Evolutionary conservation across 2,113 vertebrate species (phyloP), one percentile per base, ranked within the genome.

Genomic region (Tragelaphus scriptus): DNA sequence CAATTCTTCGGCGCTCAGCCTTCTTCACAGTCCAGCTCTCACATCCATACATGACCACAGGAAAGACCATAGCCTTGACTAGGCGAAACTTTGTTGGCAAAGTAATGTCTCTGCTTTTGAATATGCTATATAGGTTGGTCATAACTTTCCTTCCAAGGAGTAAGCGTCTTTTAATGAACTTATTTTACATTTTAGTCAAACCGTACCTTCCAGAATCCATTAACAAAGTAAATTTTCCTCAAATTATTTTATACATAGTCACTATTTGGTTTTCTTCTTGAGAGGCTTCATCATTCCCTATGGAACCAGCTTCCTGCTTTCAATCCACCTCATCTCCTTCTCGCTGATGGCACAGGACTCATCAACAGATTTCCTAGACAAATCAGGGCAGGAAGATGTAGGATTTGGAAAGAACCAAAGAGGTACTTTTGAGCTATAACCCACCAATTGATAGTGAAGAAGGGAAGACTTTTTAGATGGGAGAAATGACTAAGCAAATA

Each of bases 101-200:
- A 44, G 44, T 44, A 44, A 44, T 44, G 44, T 44, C 44, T 44
- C 44, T 44, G 44, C 44, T 44, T 44, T 44, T 44, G 44, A 44
- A 44, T 44, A 44, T 44, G 44, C 6, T 5, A 44, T 44, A 5
- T 44, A 44, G 44, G 6, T 44, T 44, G 44, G 6, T 44, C 44
- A 44, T 44, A 6, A 44, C 44, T 44, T 44, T 44, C 44, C 44
- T 44, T 44, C 44, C 44, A 44, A 44, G 44, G 44, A 44, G 44
- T 44, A 44, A 44, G 44, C 44, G 6, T 44, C 44, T 44, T 44
- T 44, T 44, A 58, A 63, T 94, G 12, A 59, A 68, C 71, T 96
- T 95, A 80, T 88, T 93, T 97, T 95, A 40, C 9, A 85, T 53
- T 95, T 90, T 68, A 81, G 12, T 68, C n/a, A 19, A 77, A 40